Conservation (phyloP, 2,113 vertebrate species). For the Salvelinus fontinalis region DNA sequence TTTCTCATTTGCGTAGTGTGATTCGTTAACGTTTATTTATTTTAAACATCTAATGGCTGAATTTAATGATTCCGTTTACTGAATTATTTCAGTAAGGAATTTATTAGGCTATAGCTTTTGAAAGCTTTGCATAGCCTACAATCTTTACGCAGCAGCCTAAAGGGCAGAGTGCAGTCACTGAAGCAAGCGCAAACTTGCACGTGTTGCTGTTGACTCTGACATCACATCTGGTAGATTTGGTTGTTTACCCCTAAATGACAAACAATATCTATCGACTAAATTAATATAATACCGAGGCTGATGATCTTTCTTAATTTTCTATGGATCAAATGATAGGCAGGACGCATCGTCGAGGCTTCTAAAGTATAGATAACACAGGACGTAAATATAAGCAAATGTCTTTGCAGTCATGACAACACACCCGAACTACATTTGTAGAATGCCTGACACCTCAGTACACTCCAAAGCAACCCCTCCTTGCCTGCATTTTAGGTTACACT, state of each 20-base stretch:
- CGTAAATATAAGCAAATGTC: constrained; percentile 77
- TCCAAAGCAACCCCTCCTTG: constrained; percentile 82
- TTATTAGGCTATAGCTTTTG: background rate
- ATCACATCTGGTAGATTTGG: background rate
- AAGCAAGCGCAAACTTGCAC: constrained; percentile 84
- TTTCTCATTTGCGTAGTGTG: no score
- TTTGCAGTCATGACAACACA: constrained; percentile 82
- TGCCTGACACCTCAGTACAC: constrained; percentile 78
- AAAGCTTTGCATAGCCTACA: no score
- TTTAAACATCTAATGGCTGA: background rate
- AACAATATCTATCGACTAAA: background rate
- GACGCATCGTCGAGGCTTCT: background rate
- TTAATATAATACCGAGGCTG: background rate
- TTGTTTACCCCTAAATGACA: background rate
- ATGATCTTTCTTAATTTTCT: background rate
- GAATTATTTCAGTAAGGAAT: no score
- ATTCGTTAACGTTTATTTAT: background rate
- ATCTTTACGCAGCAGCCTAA: background rate
- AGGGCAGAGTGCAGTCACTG: constrained; percentile 72
- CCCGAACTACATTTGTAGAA: constrained; percentile 79
- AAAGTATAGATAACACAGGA: constrained; percentile 57
- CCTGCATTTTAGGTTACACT: constrained; percentile 80
- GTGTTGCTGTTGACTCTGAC: constrained; percentile 82
- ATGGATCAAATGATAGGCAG: background rate
- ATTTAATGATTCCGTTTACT: no score